phyloP scores from a whole-genome alignment of 2,797 vertebrate species.

The Tamandua tetradactyla region DNA sequence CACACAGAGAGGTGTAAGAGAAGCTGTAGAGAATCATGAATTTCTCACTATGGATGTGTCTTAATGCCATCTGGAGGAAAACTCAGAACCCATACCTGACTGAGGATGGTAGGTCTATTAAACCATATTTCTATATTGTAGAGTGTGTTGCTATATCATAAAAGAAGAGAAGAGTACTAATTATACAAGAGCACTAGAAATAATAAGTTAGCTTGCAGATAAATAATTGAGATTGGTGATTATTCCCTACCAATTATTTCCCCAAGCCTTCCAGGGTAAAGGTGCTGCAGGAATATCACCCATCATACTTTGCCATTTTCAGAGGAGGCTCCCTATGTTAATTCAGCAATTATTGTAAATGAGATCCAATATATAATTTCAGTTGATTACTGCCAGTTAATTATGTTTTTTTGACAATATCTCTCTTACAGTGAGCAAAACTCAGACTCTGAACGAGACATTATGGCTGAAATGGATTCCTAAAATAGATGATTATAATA shows the following conservation, averaged over 20 bases:
- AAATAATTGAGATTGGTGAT: conserved; percentile 43
- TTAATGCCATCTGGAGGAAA: not conserved
- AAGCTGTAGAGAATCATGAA: not conserved
- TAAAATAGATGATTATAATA: conserved; percentile 53
- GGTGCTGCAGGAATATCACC: not conserved
- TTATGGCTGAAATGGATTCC: conserved; percentile 42
- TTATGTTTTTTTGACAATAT: conserved; percentile 47
- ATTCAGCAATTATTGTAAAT: not conserved
- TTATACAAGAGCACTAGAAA: not conserved
- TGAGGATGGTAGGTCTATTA: not conserved
- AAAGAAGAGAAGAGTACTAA: not conserved
- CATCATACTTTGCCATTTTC: conserved; percentile 30
- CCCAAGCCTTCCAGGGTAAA: not conserved
- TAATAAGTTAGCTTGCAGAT: not conserved
- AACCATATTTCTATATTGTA: not conserved
- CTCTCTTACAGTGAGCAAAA: conserved; percentile 54
- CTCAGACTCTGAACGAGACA: not conserved
- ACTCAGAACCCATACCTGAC: not conserved
- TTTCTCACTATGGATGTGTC: not conserved
- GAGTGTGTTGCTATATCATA: not conserved
- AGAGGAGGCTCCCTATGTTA: conserved; percentile 8
- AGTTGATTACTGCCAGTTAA: conserved; percentile 21
- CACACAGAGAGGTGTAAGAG: not conserved
- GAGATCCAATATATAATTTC: conserved; percentile 45
- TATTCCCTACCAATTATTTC: conserved; percentile 17